These are phyloP conservation scores for Ormyrus nitidulus DNA, from an alignment of 2,888 invertebrate species.

Conservation along the genomic window DNA sequence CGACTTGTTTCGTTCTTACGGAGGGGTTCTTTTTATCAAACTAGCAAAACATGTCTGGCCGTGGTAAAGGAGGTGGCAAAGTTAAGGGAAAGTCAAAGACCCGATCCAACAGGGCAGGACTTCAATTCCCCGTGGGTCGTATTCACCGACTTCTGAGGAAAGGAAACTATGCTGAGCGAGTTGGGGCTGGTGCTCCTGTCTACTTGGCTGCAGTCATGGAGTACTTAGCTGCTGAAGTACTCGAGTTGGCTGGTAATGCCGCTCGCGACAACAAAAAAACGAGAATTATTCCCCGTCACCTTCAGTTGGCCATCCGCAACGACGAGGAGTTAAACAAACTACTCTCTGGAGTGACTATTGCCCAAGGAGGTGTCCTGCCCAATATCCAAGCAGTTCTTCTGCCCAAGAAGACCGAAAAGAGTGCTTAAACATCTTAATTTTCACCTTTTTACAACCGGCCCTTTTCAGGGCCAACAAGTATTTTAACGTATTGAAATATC, in stretches of 20 bases:
- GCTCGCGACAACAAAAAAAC: conserved; percentile 85
- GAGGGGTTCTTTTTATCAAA: too few species aligned
- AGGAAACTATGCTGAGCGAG: conserved; percentile 79
- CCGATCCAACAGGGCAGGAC: conserved; percentile 78
- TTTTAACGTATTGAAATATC: too few species aligned
- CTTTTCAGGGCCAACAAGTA: too few species aligned
- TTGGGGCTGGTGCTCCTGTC: too few species aligned
- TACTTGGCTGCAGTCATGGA: too few species aligned
- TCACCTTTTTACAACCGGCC: too few species aligned
- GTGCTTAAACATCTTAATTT: too few species aligned
- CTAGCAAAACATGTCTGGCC: conserved; percentile 36
- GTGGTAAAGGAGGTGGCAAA: conserved; percentile 62
- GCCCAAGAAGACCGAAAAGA: conserved; percentile 81
- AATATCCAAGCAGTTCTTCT: conserved; percentile 85
- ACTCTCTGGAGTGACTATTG: conserved; percentile 86
- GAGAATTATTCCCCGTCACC: conserved; percentile 82
- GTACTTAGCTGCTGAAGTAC: too few species aligned
- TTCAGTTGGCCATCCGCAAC: conserved; percentile 87
- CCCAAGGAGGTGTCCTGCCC: conserved; percentile 89
- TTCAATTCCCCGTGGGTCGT: conserved; percentile 78
- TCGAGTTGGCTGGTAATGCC: too few species aligned
- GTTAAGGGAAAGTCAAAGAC: conserved; percentile 76
- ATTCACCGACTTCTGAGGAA: conserved; percentile 31
- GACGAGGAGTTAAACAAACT: conserved; percentile 89
- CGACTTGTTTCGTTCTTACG: too few species aligned